Base-by-base conservation (phyloP, 2,888 invertebrate genomes). In the Nephrocerus scutellatus region DNA sequence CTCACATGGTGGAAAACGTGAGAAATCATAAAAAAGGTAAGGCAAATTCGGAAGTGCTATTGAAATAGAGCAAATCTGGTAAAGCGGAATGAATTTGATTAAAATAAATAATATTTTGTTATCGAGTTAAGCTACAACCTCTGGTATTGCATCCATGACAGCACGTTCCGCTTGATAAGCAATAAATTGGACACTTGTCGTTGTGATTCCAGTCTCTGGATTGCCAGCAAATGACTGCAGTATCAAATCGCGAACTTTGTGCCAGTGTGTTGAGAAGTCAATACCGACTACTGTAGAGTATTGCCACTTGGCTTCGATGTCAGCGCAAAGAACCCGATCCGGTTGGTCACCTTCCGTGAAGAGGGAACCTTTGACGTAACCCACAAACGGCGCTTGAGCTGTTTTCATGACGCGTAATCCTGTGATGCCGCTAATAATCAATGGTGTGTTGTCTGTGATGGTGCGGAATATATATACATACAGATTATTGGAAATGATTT, bases 271-370 rank as follows among this genome's bases (percentile, higher is more conserved):
- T 0, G 39, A 25, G 15, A 50, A 50, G 25, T 53, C 46, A 10
- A 51, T 43, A 12, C 37, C 30, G n/a, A 43, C 40, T 2, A 48
- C 3, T 8, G 41, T 43, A 3, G 46, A 40, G 16, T 51, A 53
- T 22, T 53, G 47, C 53, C 53, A 53, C 20, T 44, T 46, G 20
- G 48, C 49, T 23, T 31, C 18, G 7, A 53, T 20, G 10, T 49
- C 51, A 2, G 43, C 44, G n/a, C 50, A 49, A 1, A 53, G 30
- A 8, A 50, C 47, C 6, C 53, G 47, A 32, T 53, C 51, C 0
- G 44, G 37, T 36, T 41, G 49, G 40, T 53, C 53, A 7, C 52
- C 51, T 30, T 53, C 52, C 2, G 51, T 48, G 30, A 42, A 47
- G 12, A 51, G 47, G 2, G 41, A 43, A 5, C 50, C 49, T 18